These are phyloP conservation scores for Agelastica alni DNA, from an alignment of 2,888 invertebrate species.

Conservation along the genomic window DNA sequence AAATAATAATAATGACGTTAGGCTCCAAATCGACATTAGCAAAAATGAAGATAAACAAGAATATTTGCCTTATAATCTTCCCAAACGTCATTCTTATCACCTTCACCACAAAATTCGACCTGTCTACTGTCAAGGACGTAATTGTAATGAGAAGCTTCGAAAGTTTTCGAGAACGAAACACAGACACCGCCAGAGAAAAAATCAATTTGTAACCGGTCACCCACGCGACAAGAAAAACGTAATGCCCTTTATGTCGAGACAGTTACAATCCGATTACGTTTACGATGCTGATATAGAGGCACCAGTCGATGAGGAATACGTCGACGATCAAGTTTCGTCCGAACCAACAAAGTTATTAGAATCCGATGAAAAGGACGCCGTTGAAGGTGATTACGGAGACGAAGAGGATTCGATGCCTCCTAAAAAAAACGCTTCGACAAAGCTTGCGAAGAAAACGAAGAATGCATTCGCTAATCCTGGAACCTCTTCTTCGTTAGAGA, in stretches of 20 bases:
- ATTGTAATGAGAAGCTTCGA: background rate
- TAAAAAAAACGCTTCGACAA: conserved; percentile 20
- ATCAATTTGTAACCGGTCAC: background rate
- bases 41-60: background rate
- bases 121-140: background rate
- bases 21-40: background rate
- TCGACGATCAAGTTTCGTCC: conserved; percentile 10
- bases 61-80: background rate
- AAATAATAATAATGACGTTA: background rate
- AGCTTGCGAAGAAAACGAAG: conserved; percentile 34
- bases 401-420: conserved; percentile 38
- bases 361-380: conserved; percentile 23
- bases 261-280: conserved; percentile 32
- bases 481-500: conserved; percentile 23
- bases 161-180: background rate
- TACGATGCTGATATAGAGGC: conserved; percentile 32
- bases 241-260: conserved; percentile 5
- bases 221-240: conserved; percentile 2
- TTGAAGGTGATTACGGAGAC: conserved; percentile 41
- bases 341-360: conserved; percentile 5
- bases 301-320: conserved; percentile 19
- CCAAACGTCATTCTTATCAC: background rate
- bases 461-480: conserved; percentile 36
- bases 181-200: background rate
- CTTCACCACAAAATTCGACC: background rate